Percentiles rank a stretch among this genome's conserved stretches.
Conservation (phyloP, 2,888 invertebrate species). For the Andrena trimmerana region DNA sequence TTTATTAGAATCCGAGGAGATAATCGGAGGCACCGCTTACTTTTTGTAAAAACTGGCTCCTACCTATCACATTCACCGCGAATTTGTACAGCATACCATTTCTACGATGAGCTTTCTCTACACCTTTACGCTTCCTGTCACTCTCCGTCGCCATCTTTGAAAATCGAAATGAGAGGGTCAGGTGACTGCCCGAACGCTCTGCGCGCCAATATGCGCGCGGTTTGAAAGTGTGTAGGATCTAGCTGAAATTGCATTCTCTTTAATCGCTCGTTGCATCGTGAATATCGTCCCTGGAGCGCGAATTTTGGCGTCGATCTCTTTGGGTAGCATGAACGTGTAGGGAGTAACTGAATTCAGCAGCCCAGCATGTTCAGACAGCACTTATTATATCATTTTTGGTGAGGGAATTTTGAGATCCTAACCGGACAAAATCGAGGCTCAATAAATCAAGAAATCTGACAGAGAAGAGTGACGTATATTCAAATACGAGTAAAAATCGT, state of each 20-base stretch:
- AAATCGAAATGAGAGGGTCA: neutral
- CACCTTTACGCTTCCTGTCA: constrained; percentile 54
- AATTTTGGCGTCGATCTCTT: neutral
- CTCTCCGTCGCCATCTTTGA: constrained; percentile 61
- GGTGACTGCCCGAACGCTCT: neutral
- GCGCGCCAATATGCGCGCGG: constrained; percentile 1
- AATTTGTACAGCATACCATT: constrained; percentile 47
- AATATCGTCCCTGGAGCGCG: neutral
- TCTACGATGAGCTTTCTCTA: constrained; percentile 51
- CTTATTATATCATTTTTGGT: neutral
- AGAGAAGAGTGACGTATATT: neutral
- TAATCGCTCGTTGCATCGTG: neutral
- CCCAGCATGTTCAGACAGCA: neutral
- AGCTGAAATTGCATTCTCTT: neutral
- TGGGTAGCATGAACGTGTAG: neutral
- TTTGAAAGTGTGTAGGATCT: constrained; percentile 16
- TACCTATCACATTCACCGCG: constrained; percentile 61
- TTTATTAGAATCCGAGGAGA: constrained; percentile 1
- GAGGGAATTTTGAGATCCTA: neutral
- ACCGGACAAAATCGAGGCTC: neutral
- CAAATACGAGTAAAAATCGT: neutral
- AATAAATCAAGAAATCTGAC: neutral
- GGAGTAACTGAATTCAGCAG: neutral
- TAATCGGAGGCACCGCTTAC: neutral
- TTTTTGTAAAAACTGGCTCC: constrained; percentile 5